Evolutionary conservation across 2,113 vertebrate species (phyloP).

Genomic region (Brachypteracias leptosomus): DNA sequence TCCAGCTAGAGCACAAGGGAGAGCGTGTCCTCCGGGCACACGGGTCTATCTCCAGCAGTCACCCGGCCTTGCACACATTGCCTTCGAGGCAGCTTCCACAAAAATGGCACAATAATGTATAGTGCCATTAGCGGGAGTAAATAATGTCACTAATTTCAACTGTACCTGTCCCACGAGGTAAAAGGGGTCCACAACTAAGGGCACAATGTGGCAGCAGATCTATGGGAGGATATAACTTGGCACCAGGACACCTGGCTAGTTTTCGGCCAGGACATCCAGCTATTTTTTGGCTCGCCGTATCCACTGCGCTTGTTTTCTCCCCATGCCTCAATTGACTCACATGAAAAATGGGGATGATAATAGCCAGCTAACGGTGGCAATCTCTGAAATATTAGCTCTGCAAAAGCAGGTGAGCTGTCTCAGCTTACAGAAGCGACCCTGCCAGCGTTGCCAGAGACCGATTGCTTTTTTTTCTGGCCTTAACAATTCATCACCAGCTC

Average conservation of each 20-base stretch:
- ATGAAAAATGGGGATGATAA: constrained; percentile 19
- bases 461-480: background rate
- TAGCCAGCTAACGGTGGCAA: background rate
- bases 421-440: background rate
- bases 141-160: constrained; percentile 31
- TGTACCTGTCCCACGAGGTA: background rate
- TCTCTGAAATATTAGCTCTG: constrained; percentile 15
- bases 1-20: background rate
- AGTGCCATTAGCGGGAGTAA: constrained; percentile 54
- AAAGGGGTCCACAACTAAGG: constrained; percentile 55
- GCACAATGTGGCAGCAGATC: background rate
- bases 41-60: background rate
- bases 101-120: constrained; percentile 27
- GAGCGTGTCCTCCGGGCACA: background rate
- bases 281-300: background rate
- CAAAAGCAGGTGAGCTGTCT: constrained; percentile 23
- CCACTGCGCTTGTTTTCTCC: background rate
- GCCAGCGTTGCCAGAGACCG: background rate
- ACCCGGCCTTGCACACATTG: background rate
- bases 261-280: background rate
- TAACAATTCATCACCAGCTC: constrained; percentile 10
- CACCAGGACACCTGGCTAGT: background rate
- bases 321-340: background rate
- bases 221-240: background rate
- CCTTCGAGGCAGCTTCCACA: background rate